A percentile compares a stretch with the other conserved stretches of the same genome.
Evolutionary conservation across 2,113 vertebrate genomes (phyloP).

Genomic region (Pyrgilauda ruficollis): DNA sequence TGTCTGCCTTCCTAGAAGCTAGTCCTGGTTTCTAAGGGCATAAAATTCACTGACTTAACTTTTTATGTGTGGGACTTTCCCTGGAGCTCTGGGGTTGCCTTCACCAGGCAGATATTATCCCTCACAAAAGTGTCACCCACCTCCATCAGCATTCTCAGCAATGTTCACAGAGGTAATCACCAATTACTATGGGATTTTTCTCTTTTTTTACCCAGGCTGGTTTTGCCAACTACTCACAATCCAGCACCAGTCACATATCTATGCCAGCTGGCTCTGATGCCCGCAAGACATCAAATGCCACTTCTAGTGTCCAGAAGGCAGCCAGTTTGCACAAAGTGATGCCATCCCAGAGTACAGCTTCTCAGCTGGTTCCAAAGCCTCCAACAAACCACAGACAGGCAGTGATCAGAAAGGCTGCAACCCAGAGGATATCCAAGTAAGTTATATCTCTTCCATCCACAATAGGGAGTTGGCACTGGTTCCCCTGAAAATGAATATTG

Average conservation of each 20-base stretch:
- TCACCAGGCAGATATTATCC: not conserved
- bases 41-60: not conserved
- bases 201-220: constrained; percentile 66
- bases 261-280: constrained; percentile 56
- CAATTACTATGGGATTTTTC: not conserved
- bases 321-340: constrained; percentile 63
- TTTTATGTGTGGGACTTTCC: not conserved
- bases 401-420: constrained; percentile 74
- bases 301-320: constrained; percentile 64
- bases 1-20: not conserved
- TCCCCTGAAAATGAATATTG: not conserved
- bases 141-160: not conserved
- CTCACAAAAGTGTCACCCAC: not conserved
- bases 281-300: constrained; percentile 69
- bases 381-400: constrained; percentile 77
- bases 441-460: constrained; percentile 45
- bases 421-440: constrained; percentile 87
- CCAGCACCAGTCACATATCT: constrained; percentile 55
- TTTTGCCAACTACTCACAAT: constrained; percentile 73
- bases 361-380: constrained; percentile 81
- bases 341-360: constrained; percentile 62
- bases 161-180: not conserved
- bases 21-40: not conserved
- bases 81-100: not conserved
- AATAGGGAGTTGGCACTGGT: not conserved